Percentiles rank a stretch among this genome's conserved stretches.
Evolutionary conservation across 2,888 invertebrate species (phyloP).

Genomic region (Agrenia bidenticulata): DNA sequence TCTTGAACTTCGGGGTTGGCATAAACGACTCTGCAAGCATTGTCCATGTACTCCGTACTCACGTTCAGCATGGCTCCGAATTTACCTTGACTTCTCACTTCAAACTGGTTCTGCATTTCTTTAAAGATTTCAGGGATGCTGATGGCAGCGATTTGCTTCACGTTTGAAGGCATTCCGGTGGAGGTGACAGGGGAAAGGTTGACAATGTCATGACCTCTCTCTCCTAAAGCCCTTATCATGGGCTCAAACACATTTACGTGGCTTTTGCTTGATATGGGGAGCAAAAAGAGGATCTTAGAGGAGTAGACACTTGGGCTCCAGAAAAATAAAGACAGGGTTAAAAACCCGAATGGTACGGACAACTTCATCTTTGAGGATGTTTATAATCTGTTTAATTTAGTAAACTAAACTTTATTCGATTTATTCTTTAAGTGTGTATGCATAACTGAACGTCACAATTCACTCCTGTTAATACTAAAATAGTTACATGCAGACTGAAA

Average conservation of each 20-base stretch:
- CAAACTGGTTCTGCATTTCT: neutral
- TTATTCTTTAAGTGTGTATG: too few relatives aligned
- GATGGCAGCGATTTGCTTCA: constrained; percentile 44
- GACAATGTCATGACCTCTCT: constrained; percentile 54
- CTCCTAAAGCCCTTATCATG: constrained; percentile 50
- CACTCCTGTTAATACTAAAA: too few relatives aligned
- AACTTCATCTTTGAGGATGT: too few relatives aligned
- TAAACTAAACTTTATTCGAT: too few relatives aligned
- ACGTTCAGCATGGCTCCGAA: neutral
- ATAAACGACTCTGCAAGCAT: constrained; percentile 32
- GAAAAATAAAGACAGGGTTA: too few relatives aligned
- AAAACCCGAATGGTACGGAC: too few relatives aligned
- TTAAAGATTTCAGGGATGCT: constrained; percentile 19
- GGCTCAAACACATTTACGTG: constrained; percentile 58
- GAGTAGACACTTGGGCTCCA: too few relatives aligned
- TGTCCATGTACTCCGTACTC: constrained; percentile 13
- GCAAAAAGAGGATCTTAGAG: constrained; percentile 40
- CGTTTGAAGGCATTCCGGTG: constrained; percentile 53
- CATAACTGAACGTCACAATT: too few relatives aligned
- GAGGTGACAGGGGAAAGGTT: constrained; percentile 26
- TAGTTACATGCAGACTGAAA: too few relatives aligned
- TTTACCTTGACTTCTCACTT: neutral
- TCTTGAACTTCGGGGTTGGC: constrained; percentile 27
- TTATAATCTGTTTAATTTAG: too few relatives aligned
- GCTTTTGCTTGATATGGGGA: constrained; percentile 44